Evolutionary conservation across 2,888 invertebrate species (phyloP), one percentile per base, ranked within the genome.

Genomic region (Teinopalpus imperialis): DNA sequence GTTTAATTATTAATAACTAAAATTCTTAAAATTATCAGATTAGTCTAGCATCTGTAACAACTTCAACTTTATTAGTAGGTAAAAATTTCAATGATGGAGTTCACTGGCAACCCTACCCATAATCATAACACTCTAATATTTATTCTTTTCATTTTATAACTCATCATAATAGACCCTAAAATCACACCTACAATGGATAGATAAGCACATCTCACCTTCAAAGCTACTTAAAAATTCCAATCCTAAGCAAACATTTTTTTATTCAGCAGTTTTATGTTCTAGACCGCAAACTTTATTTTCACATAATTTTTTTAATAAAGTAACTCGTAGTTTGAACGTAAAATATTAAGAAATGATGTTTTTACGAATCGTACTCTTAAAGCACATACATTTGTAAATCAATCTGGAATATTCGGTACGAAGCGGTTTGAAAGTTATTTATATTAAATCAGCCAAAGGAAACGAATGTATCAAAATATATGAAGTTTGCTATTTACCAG

Each of bases 341-440:
- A 34, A 31, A 41, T 35, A 32, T 29, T 34, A 8, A 8, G 37
- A 47, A 43, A 53, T 51, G 42, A 49, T 54, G 46, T 44, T 51
- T 43, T 51, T 53, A 46, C 49, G 40, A 35, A 18, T 16, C 24
- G 23, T 36, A 42, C 34, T 41, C 32, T 42, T 18, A 43, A 48
- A 41, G 54, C 57, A 57, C 57, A 57, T 59, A 61, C 62, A 60
- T 50, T 53, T 63, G 61, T 63, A 59, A 63, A 57, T 63, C 63
- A 64, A 63, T 66, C 52, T 56, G 53, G 54, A 56, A 57, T 59
- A 63, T 57, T 59, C 55, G 55, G 53, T 57, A 49, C 49, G 55
- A 57, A 57, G 57, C 42, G 62, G 66, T 68, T 71, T 70, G 67
- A 75, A 75, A 70, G 56, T 68, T 52, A 53, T 52, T 42, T 45